Percentiles rank a stretch among this genome's conserved stretches.
Conservation (phyloP, 2,888 invertebrate genomes). For the Sarcophaga variegata region DNA sequence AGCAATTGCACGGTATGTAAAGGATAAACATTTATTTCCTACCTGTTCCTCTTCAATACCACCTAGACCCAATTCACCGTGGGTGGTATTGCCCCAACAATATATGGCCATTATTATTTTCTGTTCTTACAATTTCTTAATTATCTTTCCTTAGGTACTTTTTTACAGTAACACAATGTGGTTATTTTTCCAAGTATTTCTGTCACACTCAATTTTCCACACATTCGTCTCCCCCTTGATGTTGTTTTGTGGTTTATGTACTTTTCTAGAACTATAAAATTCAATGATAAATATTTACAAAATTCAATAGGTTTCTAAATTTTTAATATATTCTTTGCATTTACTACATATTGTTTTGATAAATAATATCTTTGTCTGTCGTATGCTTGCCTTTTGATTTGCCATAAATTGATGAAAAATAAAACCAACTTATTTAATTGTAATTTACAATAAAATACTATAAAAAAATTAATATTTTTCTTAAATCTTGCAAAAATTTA, state of each 20-base stretch:
- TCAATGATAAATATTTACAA: neutral
- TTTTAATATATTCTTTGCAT: neutral
- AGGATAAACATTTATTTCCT: slow-evolving; percentile 22
- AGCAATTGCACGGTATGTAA: neutral
- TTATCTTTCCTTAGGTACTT: slow-evolving; percentile 14
- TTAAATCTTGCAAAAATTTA: slow-evolving; percentile 33
- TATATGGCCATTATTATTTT: slow-evolving; percentile 82
- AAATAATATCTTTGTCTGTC: neutral
- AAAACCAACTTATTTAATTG: neutral
- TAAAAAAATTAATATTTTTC: slow-evolving; percentile 24
- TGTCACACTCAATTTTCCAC: slow-evolving; percentile 28
- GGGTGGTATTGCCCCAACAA: slow-evolving; percentile 90
- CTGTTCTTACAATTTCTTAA: slow-evolving; percentile 11
- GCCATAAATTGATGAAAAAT: neutral
- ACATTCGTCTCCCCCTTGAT: slow-evolving; percentile 53
- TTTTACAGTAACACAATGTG: neutral
- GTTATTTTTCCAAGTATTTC: slow-evolving; percentile 12
- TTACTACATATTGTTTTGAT: neutral
- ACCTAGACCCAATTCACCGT: slow-evolving; percentile 91
- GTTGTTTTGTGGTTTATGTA: slow-evolving; percentile 41
- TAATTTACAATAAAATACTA: slow-evolving; percentile 22
- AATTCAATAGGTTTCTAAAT: neutral
- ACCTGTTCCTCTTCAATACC: slow-evolving; percentile 88
- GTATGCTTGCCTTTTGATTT: slow-evolving; percentile 21
- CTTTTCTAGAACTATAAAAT: slow-evolving; percentile 57